These are phyloP conservation scores for Magallana angulata DNA, from an alignment of 1,140 invertebrate species.

Conservation along the genomic window DNA sequence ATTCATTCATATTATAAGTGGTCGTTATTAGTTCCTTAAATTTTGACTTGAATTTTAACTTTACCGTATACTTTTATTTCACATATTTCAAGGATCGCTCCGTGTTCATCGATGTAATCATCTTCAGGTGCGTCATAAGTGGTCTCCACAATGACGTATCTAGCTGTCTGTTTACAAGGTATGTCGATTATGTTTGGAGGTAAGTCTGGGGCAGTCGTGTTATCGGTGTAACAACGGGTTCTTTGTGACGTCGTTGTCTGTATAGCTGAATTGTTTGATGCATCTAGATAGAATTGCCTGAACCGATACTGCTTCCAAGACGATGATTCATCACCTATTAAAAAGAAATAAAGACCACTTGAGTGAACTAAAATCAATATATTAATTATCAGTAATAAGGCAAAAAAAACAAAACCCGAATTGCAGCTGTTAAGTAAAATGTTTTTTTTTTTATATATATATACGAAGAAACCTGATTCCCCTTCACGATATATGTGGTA, in stretches of 20 bases:
- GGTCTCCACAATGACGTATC: background rate
- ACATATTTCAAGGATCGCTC: background rate
- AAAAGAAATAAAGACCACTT: no score
- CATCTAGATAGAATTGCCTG: background rate
- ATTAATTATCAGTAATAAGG: no score
- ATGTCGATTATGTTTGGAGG: background rate
- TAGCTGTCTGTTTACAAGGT: background rate
- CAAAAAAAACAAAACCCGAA: no score
- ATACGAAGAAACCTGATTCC: no score
- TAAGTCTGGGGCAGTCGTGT: background rate
- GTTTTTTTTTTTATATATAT: no score
- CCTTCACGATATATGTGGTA: no score
- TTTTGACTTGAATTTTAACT: no score
- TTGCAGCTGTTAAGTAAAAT: no score
- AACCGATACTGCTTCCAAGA: background rate
- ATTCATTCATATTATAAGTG: no score
- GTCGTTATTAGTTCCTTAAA: no score
- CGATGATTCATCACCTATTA: background rate
- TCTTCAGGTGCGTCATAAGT: background rate
- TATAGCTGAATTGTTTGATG: background rate
- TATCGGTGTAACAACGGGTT: background rate
- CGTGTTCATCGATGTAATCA: background rate
- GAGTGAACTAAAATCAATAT: no score
- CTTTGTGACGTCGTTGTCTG: background rate
- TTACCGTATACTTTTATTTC: background rate